A percentile compares a stretch with the other conserved stretches of the same genome.
Evolutionary conservation across 2,888 invertebrate species (phyloP).

Genomic region (Cosmorhoe ocellata): DNA sequence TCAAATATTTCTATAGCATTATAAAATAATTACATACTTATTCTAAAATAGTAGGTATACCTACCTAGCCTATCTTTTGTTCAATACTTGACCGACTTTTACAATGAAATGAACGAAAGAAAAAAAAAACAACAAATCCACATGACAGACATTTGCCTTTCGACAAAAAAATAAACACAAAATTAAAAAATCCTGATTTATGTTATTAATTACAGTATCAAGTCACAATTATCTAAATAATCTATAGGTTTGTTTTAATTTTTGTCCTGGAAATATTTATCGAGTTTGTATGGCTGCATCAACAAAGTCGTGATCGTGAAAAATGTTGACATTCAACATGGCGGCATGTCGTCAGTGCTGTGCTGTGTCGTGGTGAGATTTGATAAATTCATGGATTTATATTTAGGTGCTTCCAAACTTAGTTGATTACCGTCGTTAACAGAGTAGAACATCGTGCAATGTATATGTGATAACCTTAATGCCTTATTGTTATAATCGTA

Average conservation of each 20-base stretch:
- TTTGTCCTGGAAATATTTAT: constrained; percentile 38
- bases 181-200: constrained; percentile 65
- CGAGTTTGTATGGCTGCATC: constrained; percentile 58
- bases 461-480: constrained; percentile 44
- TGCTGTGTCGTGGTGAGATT: constrained; percentile 97
- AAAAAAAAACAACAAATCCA: constrained; percentile 59
- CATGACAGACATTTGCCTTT: constrained; percentile 63
- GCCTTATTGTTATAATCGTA: constrained; percentile 40
- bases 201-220: constrained; percentile 30
- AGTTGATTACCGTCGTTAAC: constrained; percentile 42
- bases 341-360: constrained; percentile 98
- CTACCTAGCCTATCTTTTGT: no score
- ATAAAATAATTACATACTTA: no score
- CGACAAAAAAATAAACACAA: constrained; percentile 74
- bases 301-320: constrained; percentile 52
- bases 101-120: constrained; percentile 27
- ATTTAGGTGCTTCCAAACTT: constrained; percentile 52
- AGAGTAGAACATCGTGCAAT: constrained; percentile 41
- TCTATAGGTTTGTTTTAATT: constrained; percentile 32
- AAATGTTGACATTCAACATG: constrained; percentile 93
- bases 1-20: no score
- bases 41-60: no score
- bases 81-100: neutral
- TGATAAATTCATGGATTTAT: constrained; percentile 65
- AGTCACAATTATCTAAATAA: constrained; percentile 38